Conservation (phyloP, 2,113 vertebrate species). For the Bos javanicus region DNA sequence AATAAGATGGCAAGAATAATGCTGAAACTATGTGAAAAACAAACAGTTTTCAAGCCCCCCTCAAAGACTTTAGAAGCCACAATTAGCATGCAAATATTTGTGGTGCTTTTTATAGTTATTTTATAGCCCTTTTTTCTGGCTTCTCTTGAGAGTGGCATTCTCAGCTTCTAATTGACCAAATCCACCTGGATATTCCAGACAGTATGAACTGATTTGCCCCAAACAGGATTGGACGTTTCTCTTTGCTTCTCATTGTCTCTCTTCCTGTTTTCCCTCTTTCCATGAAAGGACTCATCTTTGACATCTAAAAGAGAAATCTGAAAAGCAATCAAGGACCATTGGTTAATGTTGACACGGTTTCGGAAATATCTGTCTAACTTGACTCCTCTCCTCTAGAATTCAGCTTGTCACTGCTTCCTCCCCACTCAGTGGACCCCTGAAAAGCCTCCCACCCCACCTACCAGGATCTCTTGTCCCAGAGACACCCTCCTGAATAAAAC, state of each 20-base stretch:
- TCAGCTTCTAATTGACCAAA: neutral
- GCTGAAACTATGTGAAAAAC: conserved; percentile 51
- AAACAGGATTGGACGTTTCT: neutral
- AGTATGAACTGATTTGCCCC: neutral
- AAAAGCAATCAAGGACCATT: neutral
- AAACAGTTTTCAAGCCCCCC: conserved; percentile 24
- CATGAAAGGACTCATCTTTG: neutral
- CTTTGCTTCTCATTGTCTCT: neutral
- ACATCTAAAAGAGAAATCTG: neutral
- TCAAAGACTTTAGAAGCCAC: conserved; percentile 16
- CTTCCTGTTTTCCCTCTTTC: neutral
- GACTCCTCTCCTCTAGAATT: neutral
- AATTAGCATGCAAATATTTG: conserved; percentile 29
- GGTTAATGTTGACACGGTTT: fast-evolving
- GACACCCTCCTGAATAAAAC: neutral
- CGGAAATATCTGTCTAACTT: neutral
- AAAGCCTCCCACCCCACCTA: neutral
- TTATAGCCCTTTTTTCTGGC: neutral
- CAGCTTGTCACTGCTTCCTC: neutral
- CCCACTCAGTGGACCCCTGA: neutral
- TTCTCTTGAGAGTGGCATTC: neutral
- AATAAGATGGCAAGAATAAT: conserved; percentile 42
- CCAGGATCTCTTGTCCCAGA: neutral
- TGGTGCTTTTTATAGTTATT: neutral
- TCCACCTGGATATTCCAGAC: neutral